A percentile compares a stretch with the other conserved stretches of the same genome.
Conservation (phyloP, 2,797 vertebrate species). For the Neomorphus geoffroyi region DNA sequence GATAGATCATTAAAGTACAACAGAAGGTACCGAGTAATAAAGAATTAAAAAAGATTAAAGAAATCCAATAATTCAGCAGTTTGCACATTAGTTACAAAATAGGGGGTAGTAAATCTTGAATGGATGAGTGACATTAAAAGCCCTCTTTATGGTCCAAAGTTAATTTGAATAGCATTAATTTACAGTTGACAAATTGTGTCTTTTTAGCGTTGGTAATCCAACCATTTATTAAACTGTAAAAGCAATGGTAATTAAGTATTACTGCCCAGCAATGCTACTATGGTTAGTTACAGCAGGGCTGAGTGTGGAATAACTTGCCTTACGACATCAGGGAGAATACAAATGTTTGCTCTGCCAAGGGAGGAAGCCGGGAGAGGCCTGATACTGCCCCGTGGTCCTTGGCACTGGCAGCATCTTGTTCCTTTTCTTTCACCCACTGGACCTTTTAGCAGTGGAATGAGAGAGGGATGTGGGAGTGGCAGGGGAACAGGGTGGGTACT, state of each 20-base stretch:
- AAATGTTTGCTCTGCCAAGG: constrained; percentile 19
- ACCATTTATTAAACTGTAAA: constrained; percentile 69
- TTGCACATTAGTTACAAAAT: constrained; percentile 37
- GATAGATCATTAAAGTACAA: constrained; percentile 37
- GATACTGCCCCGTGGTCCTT: background rate
- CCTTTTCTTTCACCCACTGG: background rate
- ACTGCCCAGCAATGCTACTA: background rate
- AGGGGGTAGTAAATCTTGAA: constrained; percentile 27
- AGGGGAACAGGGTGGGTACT: background rate
- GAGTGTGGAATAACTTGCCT: constrained; percentile 44
- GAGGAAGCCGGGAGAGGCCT: background rate
- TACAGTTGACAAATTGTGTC: constrained; percentile 58
- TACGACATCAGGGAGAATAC: background rate
- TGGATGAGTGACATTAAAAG: constrained; percentile 63
- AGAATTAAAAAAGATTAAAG: constrained; percentile 37
- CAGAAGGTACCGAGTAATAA: constrained; percentile 8
- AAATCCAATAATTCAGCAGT: constrained; percentile 53
- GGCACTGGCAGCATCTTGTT: background rate
- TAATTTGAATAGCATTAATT: constrained; percentile 70
- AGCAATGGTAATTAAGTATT: constrained; percentile 70
- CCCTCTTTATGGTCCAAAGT: constrained; percentile 41
- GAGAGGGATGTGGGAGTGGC: rapidly evolving
- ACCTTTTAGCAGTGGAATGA: background rate
- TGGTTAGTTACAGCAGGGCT: constrained; percentile 28
- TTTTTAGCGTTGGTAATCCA: constrained; percentile 52